A percentile compares a stretch with the other conserved stretches of the same genome.
These are phyloP conservation scores for Cardiocondyla obscurior DNA, from an alignment of 1,140 invertebrate species.

Conservation along the genomic window DNA sequence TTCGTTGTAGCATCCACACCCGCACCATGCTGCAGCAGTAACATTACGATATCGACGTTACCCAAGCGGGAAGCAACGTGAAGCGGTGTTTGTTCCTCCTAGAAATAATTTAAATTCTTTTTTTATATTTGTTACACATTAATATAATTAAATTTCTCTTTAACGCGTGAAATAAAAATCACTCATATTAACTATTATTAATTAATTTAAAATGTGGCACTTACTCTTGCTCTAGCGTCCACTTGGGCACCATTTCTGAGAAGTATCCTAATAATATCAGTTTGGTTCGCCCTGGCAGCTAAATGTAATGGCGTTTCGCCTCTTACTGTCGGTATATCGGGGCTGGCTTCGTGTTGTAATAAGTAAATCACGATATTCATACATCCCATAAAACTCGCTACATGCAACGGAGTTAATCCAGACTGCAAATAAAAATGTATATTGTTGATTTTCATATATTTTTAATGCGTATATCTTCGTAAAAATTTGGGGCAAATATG, in stretches of 20 bases:
- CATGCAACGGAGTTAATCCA: constrained; percentile 98
- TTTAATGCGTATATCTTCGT: neutral
- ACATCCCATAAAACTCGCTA: constrained; percentile 99
- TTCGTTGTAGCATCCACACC: constrained; percentile 94
- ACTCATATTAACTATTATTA: constrained; percentile 36
- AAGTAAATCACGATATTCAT: constrained; percentile 99
- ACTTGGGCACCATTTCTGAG: constrained; percentile 97
- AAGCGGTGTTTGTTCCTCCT: constrained; percentile 96
- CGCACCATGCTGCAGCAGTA: constrained; percentile 96
- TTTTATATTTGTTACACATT: neutral
- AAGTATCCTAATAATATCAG: constrained; percentile 97
- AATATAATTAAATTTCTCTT: constrained; percentile 14
- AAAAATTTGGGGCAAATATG: neutral
- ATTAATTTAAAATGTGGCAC: constrained; percentile 57
- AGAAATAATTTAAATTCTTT: constrained; percentile 34
- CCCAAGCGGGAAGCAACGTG: constrained; percentile 96
- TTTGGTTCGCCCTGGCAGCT: constrained; percentile 97
- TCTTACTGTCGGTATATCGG: constrained; percentile 96
- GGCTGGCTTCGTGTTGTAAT: constrained; percentile 96
- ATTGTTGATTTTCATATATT: constrained; percentile 47
- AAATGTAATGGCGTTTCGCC: constrained; percentile 99
- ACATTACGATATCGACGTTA: constrained; percentile 96
- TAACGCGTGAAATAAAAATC: constrained; percentile 30
- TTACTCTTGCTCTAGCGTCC: constrained; percentile 95
- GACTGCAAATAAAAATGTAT: constrained; percentile 84